Evolutionary conservation across 64 coral and sea anemone species (phyloP), one percentile per base, ranked within the genome.

Genomic region (Dendronephthya gigantea): DNA sequence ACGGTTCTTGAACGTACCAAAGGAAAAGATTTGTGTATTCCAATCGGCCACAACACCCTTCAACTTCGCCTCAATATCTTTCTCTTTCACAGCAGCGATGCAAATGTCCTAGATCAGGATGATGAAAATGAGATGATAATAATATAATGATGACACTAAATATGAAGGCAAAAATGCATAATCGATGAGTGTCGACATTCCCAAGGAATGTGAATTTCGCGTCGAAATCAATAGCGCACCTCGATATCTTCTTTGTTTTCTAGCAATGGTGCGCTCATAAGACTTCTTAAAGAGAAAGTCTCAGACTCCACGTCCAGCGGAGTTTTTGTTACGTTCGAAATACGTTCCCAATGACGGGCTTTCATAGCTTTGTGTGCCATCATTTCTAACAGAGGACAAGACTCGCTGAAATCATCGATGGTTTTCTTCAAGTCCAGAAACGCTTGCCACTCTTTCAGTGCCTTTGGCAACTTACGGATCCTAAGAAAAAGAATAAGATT

Each of bases 331-430:
- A 98, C 83, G 68, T 90, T 85, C n/a, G 95, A 91, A 82, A 98
- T 98, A 58, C 95, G 86, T n/a, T 93, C 95, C 95, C 95, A 98
- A 48, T 98, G 95, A 2, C 95, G 81, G 23, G 82, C 82, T 43
- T 93, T 98, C 95, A 98, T 98, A 0, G 95, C 95, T 50, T 98
- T 98, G 85, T 98, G 89, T 1, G 95, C 95, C 95, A 98, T 98
- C 95, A 98, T 98, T 58, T 98, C 95, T 34, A 98, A 87, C 9
- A 98, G 85, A n/a, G 95, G 95, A 66, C 95, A 98, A 32, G 89
- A 98, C 76, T 98, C 95, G 59, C 95, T 98, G 72, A 98, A 98
- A 83, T 98, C 95, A 59, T 98, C 95, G 35, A 98, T 98, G 14
- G 95, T 98, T 82, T 98, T 93, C 92, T 98, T 98, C 35, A 98